These are phyloP conservation scores for Drosophila pallidifrons DNA, from an alignment of 1,140 invertebrate genomes.

Conservation along the genomic window DNA sequence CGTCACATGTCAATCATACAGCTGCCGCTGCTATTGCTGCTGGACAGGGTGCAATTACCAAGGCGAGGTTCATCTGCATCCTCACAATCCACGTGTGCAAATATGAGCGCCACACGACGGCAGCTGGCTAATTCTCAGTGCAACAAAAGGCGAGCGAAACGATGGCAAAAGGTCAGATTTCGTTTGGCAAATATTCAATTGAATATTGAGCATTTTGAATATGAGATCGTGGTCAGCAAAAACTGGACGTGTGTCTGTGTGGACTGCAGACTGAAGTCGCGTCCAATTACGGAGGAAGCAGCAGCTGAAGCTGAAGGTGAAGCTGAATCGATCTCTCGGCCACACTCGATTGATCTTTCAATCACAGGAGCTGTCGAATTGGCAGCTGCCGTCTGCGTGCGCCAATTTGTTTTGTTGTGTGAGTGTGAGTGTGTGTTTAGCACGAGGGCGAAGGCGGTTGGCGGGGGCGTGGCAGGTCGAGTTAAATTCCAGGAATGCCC, in stretches of 20 bases:
- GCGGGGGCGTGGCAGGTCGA: conserved; percentile 16
- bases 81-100: conserved; percentile 22
- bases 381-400: conserved; percentile 56
- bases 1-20: conserved; percentile 34
- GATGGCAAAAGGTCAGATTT: conserved; percentile 72
- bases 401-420: conserved; percentile 51
- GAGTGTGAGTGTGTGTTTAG: not conserved
- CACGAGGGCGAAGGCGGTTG: not conserved
- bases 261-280: conserved; percentile 30
- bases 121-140: conserved; percentile 66
- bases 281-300: conserved; percentile 65
- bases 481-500: conserved; percentile 67
- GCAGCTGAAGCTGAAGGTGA: conserved; percentile 59
- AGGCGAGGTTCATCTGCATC: conserved; percentile 35
- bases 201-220: conserved; percentile 62
- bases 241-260: conserved; percentile 20
- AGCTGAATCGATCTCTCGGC: conserved; percentile 52
- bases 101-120: conserved; percentile 47
- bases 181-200: conserved; percentile 30
- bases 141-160: conserved; percentile 54
- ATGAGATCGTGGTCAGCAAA: conserved; percentile 53
- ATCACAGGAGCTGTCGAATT: conserved; percentile 46
- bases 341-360: conserved; percentile 72
- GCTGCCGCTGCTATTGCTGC: not conserved
- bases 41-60: conserved; percentile 26